Evolutionary conservation across 2,888 invertebrate species (phyloP).

Genomic region (Elysia crispata): DNA sequence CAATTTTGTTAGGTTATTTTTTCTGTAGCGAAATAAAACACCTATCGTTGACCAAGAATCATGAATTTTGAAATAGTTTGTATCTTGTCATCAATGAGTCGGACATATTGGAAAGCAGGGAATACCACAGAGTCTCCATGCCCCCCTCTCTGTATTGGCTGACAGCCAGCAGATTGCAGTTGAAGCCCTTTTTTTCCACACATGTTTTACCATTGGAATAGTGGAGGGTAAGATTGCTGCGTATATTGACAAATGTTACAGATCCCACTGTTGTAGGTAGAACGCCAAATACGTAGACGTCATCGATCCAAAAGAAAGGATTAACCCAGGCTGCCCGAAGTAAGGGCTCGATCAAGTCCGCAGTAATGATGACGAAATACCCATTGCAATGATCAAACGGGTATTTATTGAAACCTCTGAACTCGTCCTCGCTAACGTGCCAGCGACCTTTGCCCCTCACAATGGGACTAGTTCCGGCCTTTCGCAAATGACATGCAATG

Average conservation of each 20-base stretch:
- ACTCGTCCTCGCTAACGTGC: constrained; percentile 63
- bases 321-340: constrained; percentile 66
- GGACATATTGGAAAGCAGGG: constrained; percentile 27
- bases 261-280: constrained; percentile 66
- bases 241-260: constrained; percentile 77
- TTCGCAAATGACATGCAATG: constrained; percentile 62
- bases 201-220: constrained; percentile 23
- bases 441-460: constrained; percentile 62
- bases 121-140: constrained; percentile 31
- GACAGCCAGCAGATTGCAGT: constrained; percentile 26
- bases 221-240: constrained; percentile 90
- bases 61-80: constrained; percentile 24
- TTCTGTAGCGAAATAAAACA: no score
- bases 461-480: constrained; percentile 62
- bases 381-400: constrained; percentile 75
- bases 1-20: no score
- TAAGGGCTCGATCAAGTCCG: constrained; percentile 66
- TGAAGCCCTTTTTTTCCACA: background rate
- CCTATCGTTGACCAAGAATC: background rate
- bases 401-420: constrained; percentile 63
- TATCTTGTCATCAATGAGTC: constrained; percentile 10
- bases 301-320: constrained; percentile 76
- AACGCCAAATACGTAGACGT: constrained; percentile 74
- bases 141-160: constrained; percentile 35
- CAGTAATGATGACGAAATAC: constrained; percentile 65